Conservation (phyloP, 92 coral and sea anemone species). For the Porites rus region DNA sequence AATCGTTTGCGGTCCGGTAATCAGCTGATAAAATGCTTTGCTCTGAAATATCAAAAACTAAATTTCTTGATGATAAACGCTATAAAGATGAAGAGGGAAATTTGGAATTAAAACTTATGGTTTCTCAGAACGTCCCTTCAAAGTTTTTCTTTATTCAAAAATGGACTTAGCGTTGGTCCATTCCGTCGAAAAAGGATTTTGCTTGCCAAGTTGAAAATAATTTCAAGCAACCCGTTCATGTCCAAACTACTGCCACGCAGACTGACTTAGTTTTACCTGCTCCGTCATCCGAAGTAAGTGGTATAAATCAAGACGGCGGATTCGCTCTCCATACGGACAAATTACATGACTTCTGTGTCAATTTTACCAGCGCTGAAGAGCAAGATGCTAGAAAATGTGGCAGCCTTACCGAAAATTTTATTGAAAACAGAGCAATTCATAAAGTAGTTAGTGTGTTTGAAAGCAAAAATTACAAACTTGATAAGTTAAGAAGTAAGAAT, state of each 20-base stretch:
- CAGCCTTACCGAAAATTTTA: neutral
- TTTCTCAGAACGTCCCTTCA: too few relatives aligned
- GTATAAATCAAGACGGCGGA: neutral
- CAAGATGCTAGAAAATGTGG: constrained; percentile 1
- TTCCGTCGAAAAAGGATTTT: constrained; percentile 15
- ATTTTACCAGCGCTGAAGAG: constrained; percentile 7
- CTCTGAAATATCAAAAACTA: neutral
- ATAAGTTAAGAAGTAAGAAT: constrained; percentile 10
- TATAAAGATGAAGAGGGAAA: neutral
- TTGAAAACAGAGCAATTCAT: neutral
- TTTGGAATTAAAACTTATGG: neutral
- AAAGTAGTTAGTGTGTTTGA: constrained; percentile 5
- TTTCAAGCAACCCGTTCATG: too few relatives aligned
- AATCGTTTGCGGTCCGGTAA: neutral
- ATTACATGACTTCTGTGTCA: constrained; percentile 10
- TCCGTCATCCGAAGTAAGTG: too few relatives aligned
- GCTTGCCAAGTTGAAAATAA: neutral
- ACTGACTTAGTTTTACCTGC: too few relatives aligned
- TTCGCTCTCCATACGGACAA: neutral
- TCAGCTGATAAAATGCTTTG: constrained; percentile 12
- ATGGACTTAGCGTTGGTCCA: constrained; percentile 7
- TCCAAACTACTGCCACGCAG: too few relatives aligned
- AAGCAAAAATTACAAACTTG: constrained; percentile 18
- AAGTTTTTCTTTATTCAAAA: neutral
- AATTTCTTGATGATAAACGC: neutral